These are phyloP conservation scores for Rhabdophis nuchalis DNA, from an alignment of 2,797 vertebrate genomes.

Conservation along the genomic window DNA sequence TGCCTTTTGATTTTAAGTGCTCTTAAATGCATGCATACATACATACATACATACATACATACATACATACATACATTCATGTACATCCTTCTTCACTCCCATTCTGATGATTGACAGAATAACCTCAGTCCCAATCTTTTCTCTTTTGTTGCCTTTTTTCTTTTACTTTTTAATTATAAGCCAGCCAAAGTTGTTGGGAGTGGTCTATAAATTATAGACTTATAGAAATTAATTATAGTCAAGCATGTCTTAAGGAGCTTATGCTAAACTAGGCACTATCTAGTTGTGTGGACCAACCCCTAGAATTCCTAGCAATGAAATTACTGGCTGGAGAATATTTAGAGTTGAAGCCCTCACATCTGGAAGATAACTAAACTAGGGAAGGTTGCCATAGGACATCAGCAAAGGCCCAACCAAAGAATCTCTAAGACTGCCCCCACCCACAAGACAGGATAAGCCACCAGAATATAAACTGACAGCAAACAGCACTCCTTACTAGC, in stretches of 20 bases:
- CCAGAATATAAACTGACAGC: no score
- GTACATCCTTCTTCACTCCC: neutral
- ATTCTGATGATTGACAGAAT: neutral
- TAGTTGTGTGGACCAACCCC: neutral
- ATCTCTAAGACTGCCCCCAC: no score
- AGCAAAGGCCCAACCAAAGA: no score
- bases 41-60: neutral
- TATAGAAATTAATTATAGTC: neutral
- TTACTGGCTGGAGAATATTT: neutral
- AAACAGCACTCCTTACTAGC: no score
- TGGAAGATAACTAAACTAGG: neutral
- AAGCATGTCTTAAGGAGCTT: neutral
- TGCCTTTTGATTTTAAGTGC: neutral
- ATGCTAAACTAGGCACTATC: neutral
- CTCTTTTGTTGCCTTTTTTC: neutral
- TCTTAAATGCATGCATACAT: neutral
- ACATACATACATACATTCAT: neutral
- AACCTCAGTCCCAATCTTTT: neutral
- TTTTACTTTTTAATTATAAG: neutral
- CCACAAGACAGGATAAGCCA: no score
- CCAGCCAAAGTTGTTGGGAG: neutral
- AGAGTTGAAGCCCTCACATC: neutral
- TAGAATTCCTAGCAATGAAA: neutral
- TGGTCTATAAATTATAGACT: neutral
- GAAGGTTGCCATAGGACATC: no score